Evolutionary conservation across 1,140 invertebrate genomes (phyloP), one percentile per base, ranked within the genome.

Genomic region (Epicauta chinensis): DNA sequence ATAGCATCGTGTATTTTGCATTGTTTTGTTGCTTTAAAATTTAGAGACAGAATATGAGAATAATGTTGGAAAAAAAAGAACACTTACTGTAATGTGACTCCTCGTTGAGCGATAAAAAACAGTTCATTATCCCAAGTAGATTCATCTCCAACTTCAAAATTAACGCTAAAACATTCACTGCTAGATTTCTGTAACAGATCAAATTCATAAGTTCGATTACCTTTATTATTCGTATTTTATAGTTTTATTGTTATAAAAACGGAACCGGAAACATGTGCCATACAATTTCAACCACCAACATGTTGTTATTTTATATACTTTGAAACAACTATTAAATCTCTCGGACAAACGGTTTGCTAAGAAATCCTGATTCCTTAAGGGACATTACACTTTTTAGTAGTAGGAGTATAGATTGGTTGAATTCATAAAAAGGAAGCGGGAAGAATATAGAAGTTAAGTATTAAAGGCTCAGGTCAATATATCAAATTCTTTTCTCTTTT

Each of bases 151-250:
- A 79, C 71, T 64, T 83, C 81, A 67, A 87, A 86, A 65, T 77
- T 81, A 41, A 88, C 79, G 54, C 81, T 86, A 70, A 87, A 87
- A 65, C 81, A 87, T 60, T 87, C 84, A 40, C 81, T 84, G 68
- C 83, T 86, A 35, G 82, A 81, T 65, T 84, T 81, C 84, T 86
- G 70, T 48, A 68, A 63, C 31, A 55, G 53, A 50, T 41, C 51
- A 56, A 53, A 43, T 43, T 32, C 29, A 45, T 13, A 31, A 38
- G 23, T 7, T 7, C 4, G 7, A 23, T 23, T 23, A 23, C 23
- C 23, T 23, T 23, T 7, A 23, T 7, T 23, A 23, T 23, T n/a
- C 23, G 7, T 23, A 23, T 5, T 23, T 23, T 23, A 7, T 23
- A 23, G n/a, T n/a, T n/a, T n/a, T n/a, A n/a, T n/a, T n/a, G n/a